Evolutionary conservation across 2,797 vertebrate species (phyloP), one percentile per base, ranked within the genome.

Genomic region (Cynopterus sphinx): DNA sequence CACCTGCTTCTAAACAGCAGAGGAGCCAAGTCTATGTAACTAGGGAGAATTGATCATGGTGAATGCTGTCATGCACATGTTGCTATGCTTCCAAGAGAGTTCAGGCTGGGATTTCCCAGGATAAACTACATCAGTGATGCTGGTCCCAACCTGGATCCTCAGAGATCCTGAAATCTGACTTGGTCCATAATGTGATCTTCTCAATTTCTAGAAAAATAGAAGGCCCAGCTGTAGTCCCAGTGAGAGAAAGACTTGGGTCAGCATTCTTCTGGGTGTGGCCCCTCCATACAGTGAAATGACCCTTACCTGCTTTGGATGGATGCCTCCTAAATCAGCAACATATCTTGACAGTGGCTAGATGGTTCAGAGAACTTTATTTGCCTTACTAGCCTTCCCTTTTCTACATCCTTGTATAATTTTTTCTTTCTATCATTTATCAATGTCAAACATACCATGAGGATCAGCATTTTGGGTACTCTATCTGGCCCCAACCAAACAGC

Each of bases 1-100:
- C 70, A 96, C 88, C 94, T 97, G 86, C 95, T 93, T 97, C 89
- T 94, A 88, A 93, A 83, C 36, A 94, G 31, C 26, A 36, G 33
- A 41, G 19, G 24, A 85, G 51, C 51, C 90, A 95, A 94, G 16
- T 74, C 46, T 36, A 2, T 57, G 68, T 71, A 90, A 74, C 51
- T 63, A 86, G 24, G 53, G 43, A 84, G 75, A 92, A 73, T 68
- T 95, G 79, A 74, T 92, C 84, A 57, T 51, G n/a, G 21, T 68
- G 65, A 73, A 97, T 84, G 81, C 46, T 46, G 43, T 70, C 86
- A 73, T 46, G 21, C 7, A 39, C 15, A 17, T 7, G 0, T 61
- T 39, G 21, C 6, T 22, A 12, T 17, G 13, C 12, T 96, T 75
- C 70, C 33, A 22, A 39, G 85, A 94, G 95, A 87, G 10, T 68